Conservation (phyloP, 2,888 invertebrate genomes). For the Apantesis nais region DNA sequence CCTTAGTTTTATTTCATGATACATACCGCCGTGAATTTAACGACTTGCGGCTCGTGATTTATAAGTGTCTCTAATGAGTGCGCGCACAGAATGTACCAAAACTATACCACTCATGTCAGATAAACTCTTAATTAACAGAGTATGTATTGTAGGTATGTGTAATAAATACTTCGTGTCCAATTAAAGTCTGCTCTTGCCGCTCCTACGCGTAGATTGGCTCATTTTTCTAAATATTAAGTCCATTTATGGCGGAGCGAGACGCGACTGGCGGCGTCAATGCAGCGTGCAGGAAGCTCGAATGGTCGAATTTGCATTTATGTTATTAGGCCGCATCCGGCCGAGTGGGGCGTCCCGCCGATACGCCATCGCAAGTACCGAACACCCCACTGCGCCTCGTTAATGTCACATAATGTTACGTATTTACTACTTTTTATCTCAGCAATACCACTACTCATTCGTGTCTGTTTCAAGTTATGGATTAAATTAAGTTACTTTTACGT, state of each 20-base stretch:
- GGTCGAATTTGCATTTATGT: slow-evolving; percentile 82
- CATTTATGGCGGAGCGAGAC: slow-evolving; percentile 38
- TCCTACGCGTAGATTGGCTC: slow-evolving; percentile 23
- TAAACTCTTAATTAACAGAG: slow-evolving; percentile 65
- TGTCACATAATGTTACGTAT: background rate
- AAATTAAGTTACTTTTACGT: background rate
- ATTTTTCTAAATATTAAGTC: slow-evolving; percentile 30
- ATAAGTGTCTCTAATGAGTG: slow-evolving; percentile 38
- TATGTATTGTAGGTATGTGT: slow-evolving; percentile 57
- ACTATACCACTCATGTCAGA: slow-evolving; percentile 45
- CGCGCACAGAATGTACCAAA: slow-evolving; percentile 9
- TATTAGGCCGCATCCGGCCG: slow-evolving; percentile 70
- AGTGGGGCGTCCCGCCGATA: slow-evolving; percentile 28
- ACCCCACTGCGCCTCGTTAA: slow-evolving; percentile 9
- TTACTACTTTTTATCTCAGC: slow-evolving; percentile 1
- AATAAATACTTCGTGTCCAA: slow-evolving; percentile 65
- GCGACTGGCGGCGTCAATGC: slow-evolving; percentile 38
- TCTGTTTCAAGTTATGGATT: background rate
- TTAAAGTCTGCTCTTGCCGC: slow-evolving; percentile 56
- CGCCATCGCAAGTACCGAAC: slow-evolving; percentile 18
- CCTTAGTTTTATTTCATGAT: slow-evolving; percentile 49
- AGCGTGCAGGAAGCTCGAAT: slow-evolving; percentile 73
- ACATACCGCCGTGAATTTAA: slow-evolving; percentile 31
- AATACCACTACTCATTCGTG: background rate
- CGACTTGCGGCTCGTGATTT: slow-evolving; percentile 31